Conservation (phyloP, 1,140 invertebrate species). For the Platorchestia sp. region DNA sequence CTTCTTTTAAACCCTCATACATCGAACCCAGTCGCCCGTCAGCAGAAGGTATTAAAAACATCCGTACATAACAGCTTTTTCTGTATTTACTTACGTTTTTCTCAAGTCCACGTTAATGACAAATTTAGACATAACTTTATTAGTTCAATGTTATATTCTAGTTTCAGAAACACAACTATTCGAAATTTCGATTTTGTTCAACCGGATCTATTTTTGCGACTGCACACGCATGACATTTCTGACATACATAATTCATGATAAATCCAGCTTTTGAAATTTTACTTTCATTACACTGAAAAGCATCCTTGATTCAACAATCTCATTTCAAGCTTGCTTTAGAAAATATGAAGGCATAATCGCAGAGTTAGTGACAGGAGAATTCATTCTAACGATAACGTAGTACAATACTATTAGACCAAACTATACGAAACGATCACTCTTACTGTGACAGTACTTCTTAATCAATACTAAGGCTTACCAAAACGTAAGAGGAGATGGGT, state of each 20-base stretch:
- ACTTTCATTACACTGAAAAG: too few species aligned
- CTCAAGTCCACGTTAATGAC: background rate
- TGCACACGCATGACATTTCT: background rate
- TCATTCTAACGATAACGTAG: background rate
- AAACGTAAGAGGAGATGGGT: too few species aligned
- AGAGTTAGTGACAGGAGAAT: background rate
- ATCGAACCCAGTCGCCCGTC: too few species aligned
- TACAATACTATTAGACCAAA: background rate
- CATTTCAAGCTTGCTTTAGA: background rate
- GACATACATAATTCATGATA: background rate
- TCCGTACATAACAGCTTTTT: background rate
- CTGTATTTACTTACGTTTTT: background rate
- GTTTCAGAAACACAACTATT: background rate
- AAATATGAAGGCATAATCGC: background rate
- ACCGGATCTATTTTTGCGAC: background rate
- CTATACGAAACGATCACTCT: background rate
- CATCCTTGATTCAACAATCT: background rate
- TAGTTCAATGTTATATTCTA: background rate
- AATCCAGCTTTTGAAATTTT: too few species aligned
- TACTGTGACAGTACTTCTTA: too few species aligned
- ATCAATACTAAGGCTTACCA: background rate
- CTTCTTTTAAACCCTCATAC: too few species aligned
- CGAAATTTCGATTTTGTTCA: background rate
- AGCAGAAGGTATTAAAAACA: too few species aligned
- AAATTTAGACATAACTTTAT: background rate